Percentiles rank a stretch among this genome's conserved stretches.
phyloP scores from a whole-genome alignment of 1,140 invertebrate genomes.

The Caerostris extrusa region DNA sequence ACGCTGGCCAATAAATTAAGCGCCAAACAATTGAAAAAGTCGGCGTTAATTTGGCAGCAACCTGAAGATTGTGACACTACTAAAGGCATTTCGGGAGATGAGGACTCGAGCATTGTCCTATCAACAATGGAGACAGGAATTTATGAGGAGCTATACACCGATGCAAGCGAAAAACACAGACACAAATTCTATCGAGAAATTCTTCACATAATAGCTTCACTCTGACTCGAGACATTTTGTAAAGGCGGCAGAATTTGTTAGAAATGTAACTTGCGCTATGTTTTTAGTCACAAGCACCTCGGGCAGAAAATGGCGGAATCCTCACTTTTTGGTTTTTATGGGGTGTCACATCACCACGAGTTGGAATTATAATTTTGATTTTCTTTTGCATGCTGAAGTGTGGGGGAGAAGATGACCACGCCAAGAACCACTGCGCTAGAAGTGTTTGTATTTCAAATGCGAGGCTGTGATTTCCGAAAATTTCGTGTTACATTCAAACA shows the following conservation, averaged over 20 bases:
- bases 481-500: too few species aligned
- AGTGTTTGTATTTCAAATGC: too few species aligned
- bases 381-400: too few species aligned
- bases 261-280: neutral
- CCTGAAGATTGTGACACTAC: slow-evolving; percentile 9
- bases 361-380: too few species aligned
- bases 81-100: slow-evolving; percentile 18
- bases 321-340: too few species aligned
- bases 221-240: neutral
- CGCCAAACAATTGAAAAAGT: slow-evolving; percentile 50
- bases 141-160: slow-evolving; percentile 45
- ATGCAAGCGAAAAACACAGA: slow-evolving; percentile 30
- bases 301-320: too few species aligned
- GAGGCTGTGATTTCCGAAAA: too few species aligned
- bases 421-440: too few species aligned
- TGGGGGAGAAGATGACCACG: too few species aligned
- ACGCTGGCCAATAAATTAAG: slow-evolving; percentile 14
- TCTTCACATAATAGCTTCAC: slow-evolving; percentile 21
- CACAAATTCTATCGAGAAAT: slow-evolving; percentile 7
- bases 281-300: neutral
- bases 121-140: slow-evolving; percentile 36
- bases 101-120: slow-evolving; percentile 53
- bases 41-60: slow-evolving; percentile 41
- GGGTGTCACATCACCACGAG: too few species aligned
- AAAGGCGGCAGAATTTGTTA: neutral